These are phyloP conservation scores for Acrocephalus arundinaceus DNA, from an alignment of 2,113 vertebrate genomes.

Conservation along the genomic window DNA sequence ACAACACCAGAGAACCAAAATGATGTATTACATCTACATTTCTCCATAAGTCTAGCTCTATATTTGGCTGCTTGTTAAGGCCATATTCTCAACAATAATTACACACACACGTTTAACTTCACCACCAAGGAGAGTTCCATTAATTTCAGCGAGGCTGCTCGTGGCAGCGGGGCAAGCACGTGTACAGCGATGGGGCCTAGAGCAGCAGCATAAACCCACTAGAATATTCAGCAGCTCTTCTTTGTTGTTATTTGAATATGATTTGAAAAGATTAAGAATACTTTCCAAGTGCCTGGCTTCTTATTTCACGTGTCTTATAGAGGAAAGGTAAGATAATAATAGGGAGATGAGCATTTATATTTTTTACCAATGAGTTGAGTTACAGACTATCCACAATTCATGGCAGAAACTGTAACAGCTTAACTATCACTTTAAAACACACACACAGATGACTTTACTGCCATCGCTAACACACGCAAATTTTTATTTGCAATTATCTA, in stretches of 20 bases:
- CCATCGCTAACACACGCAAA: accelerated
- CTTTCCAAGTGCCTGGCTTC: not conserved
- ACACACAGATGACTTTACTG: not conserved
- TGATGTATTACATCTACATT: not conserved
- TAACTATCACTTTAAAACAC: not conserved
- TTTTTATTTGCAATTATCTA: not conserved
- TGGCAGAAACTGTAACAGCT: not conserved
- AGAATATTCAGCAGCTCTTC: not conserved
- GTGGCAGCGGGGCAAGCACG: not conserved
- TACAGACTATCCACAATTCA: not conserved
- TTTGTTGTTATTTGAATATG: not conserved
- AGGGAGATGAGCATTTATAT: not conserved
- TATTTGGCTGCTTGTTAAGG: not conserved
- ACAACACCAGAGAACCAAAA: not conserved
- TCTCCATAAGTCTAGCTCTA: not conserved
- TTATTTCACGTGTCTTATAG: not conserved
- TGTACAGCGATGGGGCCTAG: not conserved
- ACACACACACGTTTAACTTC: not conserved
- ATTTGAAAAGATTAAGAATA: not conserved
- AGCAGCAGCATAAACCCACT: not conserved
- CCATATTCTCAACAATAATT: not conserved
- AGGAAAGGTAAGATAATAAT: not conserved
- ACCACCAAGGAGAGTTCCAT: conserved; percentile 35
- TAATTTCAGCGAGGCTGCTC: not conserved
- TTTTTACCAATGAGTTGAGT: not conserved